Base-by-base conservation (phyloP, 2,888 invertebrate species). In the Nomada flava region DNA sequence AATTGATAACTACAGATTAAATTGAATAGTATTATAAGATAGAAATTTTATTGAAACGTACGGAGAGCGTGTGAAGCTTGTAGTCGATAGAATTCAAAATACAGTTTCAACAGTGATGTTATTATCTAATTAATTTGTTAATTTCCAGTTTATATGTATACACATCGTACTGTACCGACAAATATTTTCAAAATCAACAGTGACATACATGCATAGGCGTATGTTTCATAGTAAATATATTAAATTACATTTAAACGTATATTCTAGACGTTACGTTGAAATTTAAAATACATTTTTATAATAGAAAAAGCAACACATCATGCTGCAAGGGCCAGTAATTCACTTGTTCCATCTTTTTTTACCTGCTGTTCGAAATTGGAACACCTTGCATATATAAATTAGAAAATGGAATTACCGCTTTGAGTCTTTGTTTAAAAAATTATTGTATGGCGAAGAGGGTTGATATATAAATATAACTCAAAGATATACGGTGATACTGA, bases 21-120 rank as follows among this genome's bases (percentile, higher is more conserved):
- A 62, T 9, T 18, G 23, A 60, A 18, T n/a, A 26, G 13, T 59
- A 44, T n/a, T n/a, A 26, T 69, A 20, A 47, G 36, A 36, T 42
- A 52, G 52, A 62, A 50, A 60, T 60, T 62, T 71, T 71, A 71
- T 52, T 71, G 20, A 62, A 62, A 10, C 23, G 13, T 42, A 57
- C 5, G 36, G 3, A 29, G 23, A 52, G 20, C 11, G 52, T 26
- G 52, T n/a, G 62, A 71, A 15, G 71, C 62, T 62, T 42, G 52
- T 52, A 71, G 59, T 9, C 29, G 26, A 29, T 53, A 62, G 52
- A 62, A 52, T 52, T 62, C n/a, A 62, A 52, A 29, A 26, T 15
- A 26, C 15, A 42, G 57, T 57, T 20, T 29, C n/a, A 52, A 36
- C 11, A 18, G 44, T 2, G 44, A 26, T 42, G 15, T 50, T n/a